Percentiles rank a stretch among this genome's conserved stretches.
These are phyloP conservation scores for Notechis scutatus DNA, from an alignment of 2,113 vertebrate genomes.

Conservation along the genomic window DNA sequence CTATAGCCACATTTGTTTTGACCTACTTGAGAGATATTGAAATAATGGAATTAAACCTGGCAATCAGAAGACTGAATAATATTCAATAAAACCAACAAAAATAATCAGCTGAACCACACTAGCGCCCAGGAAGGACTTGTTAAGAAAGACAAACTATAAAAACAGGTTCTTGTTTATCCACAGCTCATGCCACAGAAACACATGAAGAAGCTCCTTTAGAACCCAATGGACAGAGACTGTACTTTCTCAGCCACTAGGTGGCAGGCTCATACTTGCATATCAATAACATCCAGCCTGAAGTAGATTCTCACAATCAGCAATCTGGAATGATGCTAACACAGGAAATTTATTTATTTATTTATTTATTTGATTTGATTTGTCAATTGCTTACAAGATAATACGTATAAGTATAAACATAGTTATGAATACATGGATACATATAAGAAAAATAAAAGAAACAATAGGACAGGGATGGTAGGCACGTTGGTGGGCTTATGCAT, in stretches of 20 bases:
- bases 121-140: not conserved
- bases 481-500: too few species aligned
- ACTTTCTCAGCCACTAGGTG: not conserved
- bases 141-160: not conserved
- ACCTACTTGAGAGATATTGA: not conserved
- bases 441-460: too few species aligned
- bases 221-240: not conserved
- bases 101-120: not conserved
- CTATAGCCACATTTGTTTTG: not conserved
- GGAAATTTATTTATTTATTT: not conserved
- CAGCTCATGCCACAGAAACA: not conserved
- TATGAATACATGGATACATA: too few species aligned
- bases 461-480: too few species aligned
- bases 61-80: not conserved
- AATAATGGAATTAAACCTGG: not conserved
- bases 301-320: not conserved
- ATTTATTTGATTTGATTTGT: too few species aligned
- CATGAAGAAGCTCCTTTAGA: not conserved
- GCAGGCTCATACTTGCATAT: not conserved
- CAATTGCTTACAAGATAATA: too few species aligned
- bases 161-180: not conserved
- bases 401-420: too few species aligned
- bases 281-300: not conserved
- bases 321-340: not conserved
- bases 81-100: not conserved